Percentiles rank a stretch among this genome's conserved stretches.
These are phyloP conservation scores for Uria aalge DNA, from an alignment of 2,113 vertebrate species.

Conservation along the genomic window DNA sequence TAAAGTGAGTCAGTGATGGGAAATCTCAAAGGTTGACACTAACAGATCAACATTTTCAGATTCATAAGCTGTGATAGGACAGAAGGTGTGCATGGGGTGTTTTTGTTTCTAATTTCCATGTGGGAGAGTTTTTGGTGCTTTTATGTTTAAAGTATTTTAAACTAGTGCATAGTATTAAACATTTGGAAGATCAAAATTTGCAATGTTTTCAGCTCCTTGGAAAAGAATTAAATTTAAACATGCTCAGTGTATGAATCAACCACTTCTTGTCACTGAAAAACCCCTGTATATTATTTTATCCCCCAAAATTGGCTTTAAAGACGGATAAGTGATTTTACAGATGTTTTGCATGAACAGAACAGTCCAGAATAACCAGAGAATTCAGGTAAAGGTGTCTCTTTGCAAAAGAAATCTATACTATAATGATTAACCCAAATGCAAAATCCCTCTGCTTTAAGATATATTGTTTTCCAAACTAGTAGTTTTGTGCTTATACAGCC, in stretches of 20 bases:
- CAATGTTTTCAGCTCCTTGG: not conserved
- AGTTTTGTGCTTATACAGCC: not conserved
- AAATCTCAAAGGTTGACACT: not conserved
- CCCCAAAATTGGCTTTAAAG: not conserved
- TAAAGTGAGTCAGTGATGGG: not conserved
- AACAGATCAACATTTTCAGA: not conserved
- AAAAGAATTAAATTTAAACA: not conserved
- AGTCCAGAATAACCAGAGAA: not conserved
- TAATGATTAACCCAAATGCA: not conserved
- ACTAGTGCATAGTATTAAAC: not conserved
- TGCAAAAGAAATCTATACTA: not conserved
- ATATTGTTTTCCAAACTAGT: not conserved
- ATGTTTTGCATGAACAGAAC: not conserved
- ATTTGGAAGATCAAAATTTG: not conserved
- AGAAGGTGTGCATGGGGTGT: not conserved
- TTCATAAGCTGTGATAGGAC: not conserved
- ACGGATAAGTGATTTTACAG: slow-evolving; percentile 17
- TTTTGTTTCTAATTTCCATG: not conserved
- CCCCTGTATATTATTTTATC: not conserved
- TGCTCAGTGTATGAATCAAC: not conserved
- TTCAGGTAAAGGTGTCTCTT: slow-evolving; percentile 24
- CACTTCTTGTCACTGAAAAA: not conserved
- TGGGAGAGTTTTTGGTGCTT: not conserved
- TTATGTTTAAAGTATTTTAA: not conserved
- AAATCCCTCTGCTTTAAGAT: not conserved